Conservation (phyloP, 2,888 invertebrate species). For the Heteromurus nitidus region DNA sequence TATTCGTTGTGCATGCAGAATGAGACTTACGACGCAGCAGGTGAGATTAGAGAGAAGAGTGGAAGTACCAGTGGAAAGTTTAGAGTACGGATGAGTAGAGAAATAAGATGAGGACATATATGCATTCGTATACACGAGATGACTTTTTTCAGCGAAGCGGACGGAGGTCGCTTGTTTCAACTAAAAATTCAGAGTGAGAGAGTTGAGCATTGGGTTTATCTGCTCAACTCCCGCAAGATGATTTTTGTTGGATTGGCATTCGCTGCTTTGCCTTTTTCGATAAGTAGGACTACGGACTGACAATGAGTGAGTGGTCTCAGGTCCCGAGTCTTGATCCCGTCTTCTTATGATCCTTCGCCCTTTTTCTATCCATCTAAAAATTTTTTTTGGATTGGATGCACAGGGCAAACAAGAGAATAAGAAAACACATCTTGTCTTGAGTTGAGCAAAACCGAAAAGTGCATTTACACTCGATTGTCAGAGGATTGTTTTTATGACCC, state of each 20-base stretch:
- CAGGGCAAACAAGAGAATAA: too few species aligned
- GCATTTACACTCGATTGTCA: constrained; percentile 28
- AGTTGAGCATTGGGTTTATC: background rate
- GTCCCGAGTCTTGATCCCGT: constrained; percentile 34
- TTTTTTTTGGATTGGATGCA: too few species aligned
- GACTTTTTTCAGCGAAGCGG: too few species aligned
- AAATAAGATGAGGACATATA: background rate
- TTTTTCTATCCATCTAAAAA: too few species aligned
- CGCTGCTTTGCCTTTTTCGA: too few species aligned
- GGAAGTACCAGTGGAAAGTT: background rate
- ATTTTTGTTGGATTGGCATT: constrained; percentile 48
- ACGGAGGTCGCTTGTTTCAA: constrained; percentile 47
- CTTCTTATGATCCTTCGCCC: constrained; percentile 33
- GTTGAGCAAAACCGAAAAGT: constrained; percentile 18
- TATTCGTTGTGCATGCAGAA: background rate
- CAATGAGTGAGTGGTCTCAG: constrained; percentile 1
- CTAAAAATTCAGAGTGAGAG: background rate
- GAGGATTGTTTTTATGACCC: constrained; percentile 16
- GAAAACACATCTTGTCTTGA: too few species aligned
- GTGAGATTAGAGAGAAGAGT: background rate
- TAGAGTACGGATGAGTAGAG: background rate
- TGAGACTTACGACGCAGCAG: constrained; percentile 22
- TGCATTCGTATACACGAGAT: background rate
- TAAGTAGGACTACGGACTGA: background rate
- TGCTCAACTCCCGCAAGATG: constrained; percentile 24